phyloP scores from a whole-genome alignment of 1,140 invertebrate genomes.

The Drosophila obscura region DNA sequence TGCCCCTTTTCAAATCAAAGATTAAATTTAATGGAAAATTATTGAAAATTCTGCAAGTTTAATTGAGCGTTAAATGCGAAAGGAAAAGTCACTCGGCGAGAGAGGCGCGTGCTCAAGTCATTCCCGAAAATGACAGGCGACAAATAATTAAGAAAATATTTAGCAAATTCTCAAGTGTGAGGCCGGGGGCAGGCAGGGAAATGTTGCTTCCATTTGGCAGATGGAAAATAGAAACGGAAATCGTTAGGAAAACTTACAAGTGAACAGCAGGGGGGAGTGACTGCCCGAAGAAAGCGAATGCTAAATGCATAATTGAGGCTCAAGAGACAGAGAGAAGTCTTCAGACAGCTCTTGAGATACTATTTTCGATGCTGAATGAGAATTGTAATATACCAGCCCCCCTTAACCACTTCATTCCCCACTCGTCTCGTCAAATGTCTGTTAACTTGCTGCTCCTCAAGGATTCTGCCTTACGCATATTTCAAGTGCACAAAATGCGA shows the following conservation, averaged over 20 bases:
- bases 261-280: background rate
- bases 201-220: constrained; percentile 8
- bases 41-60: constrained; percentile 64
- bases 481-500: constrained; percentile 46
- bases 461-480: constrained; percentile 40
- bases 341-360: constrained; percentile 29
- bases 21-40: constrained; percentile 62
- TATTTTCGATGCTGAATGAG: constrained; percentile 28
- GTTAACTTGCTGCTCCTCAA: constrained; percentile 35
- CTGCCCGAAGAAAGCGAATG: background rate
- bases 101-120: constrained; percentile 49
- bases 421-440: constrained; percentile 20
- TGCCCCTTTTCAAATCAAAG: constrained; percentile 15
- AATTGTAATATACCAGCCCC: constrained; percentile 17
- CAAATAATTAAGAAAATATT: constrained; percentile 80
- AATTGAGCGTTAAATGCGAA: constrained; percentile 70
- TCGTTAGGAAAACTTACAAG: constrained; percentile 13
- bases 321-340: constrained; percentile 3
- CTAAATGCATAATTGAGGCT: constrained; percentile 1
- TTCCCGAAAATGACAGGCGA: constrained; percentile 35
- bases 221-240: constrained; percentile 12
- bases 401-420: background rate
- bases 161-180: constrained; percentile 17
- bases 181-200: background rate
- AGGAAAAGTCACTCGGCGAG: constrained; percentile 12